phyloP scores from a whole-genome alignment of 2,888 invertebrate genomes.

The Cerceris ruficornis region DNA sequence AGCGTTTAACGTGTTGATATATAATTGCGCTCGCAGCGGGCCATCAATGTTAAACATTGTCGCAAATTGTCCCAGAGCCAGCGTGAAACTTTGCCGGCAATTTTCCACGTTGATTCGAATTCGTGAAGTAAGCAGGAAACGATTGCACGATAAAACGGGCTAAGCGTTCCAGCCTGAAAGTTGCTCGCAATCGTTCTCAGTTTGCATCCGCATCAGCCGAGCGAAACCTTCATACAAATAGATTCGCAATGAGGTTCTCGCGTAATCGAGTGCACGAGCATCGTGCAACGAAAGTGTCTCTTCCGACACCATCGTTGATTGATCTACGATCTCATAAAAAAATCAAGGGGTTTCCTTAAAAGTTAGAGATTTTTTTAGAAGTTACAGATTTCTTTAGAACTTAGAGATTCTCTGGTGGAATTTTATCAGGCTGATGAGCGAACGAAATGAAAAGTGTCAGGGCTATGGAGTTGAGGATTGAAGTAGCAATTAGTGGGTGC shows the following conservation, averaged over 20 bases:
- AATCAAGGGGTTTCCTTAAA: too few species aligned
- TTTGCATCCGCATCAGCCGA: slow-evolving; percentile 13
- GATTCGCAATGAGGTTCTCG: slow-evolving; percentile 29
- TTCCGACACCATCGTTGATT: not conserved
- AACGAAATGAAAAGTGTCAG: too few species aligned
- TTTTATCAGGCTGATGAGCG: too few species aligned
- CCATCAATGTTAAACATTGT: too few species aligned
- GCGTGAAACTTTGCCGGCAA: not conserved
- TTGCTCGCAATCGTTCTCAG: slow-evolving; percentile 21
- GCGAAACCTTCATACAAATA: slow-evolving; percentile 38
- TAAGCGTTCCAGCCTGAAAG: slow-evolving; percentile 36
- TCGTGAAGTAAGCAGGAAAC: slow-evolving; percentile 24
- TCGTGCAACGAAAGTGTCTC: slow-evolving; percentile 19
- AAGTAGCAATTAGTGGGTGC: too few species aligned
- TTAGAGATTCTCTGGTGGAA: too few species aligned
- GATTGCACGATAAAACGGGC: slow-evolving; percentile 9
- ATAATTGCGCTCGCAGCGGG: too few species aligned
- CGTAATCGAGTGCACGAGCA: slow-evolving; percentile 38
- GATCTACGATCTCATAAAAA: too few species aligned
- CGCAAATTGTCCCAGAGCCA: not conserved
- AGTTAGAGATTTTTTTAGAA: too few species aligned
- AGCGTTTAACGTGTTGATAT: too few species aligned
- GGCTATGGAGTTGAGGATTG: too few species aligned
- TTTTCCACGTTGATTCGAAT: slow-evolving; percentile 4
- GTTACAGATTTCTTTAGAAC: too few species aligned